Evolutionary conservation across 2,113 vertebrate species (phyloP).

Genomic region (Ageneiosus marmoratus): DNA sequence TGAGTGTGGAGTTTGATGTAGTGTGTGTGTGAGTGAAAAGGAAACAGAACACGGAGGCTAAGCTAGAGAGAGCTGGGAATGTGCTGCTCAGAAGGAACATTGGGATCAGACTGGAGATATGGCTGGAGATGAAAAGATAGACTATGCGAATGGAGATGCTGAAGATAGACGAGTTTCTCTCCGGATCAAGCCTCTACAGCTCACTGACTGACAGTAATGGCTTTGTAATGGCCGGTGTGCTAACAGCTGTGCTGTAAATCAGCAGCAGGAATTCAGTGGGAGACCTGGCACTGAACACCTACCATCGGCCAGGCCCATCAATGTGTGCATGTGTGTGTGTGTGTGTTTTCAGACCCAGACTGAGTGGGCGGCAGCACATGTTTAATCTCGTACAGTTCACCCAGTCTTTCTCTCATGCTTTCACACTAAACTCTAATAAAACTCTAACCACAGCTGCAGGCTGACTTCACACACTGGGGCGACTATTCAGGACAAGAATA

Average conservation of each 20-base stretch:
- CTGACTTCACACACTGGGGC: neutral
- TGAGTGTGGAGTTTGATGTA: neutral
- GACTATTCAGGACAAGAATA: neutral
- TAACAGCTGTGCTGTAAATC: slow-evolving; percentile 55
- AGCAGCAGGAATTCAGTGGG: slow-evolving; percentile 53
- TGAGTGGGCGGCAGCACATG: slow-evolving; percentile 50
- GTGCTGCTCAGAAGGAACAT: slow-evolving; percentile 1
- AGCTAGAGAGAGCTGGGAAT: neutral
- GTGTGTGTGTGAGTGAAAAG: neutral
- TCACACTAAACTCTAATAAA: slow-evolving; percentile 35
- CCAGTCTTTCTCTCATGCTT: slow-evolving; percentile 27
- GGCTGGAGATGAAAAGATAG: slow-evolving; percentile 30
- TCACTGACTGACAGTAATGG: slow-evolving; percentile 66
- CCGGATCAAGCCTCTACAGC: slow-evolving; percentile 34
- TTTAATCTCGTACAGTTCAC: slow-evolving; percentile 46
- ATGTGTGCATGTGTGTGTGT: neutral
- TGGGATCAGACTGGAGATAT: slow-evolving; percentile 20
- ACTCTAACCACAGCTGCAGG: slow-evolving; percentile 36
- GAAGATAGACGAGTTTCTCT: slow-evolving; percentile 20
- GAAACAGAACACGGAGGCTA: neutral
- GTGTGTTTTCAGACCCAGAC: slow-evolving; percentile 23
- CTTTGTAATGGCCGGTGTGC: slow-evolving; percentile 59
- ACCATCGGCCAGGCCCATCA: slow-evolving; percentile 41
- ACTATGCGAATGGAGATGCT: neutral
- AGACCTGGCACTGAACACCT: slow-evolving; percentile 45